Evolutionary conservation across 2,113 vertebrate genomes (phyloP), one percentile per base, ranked within the genome.

Genomic region (Condylura cristata): DNA sequence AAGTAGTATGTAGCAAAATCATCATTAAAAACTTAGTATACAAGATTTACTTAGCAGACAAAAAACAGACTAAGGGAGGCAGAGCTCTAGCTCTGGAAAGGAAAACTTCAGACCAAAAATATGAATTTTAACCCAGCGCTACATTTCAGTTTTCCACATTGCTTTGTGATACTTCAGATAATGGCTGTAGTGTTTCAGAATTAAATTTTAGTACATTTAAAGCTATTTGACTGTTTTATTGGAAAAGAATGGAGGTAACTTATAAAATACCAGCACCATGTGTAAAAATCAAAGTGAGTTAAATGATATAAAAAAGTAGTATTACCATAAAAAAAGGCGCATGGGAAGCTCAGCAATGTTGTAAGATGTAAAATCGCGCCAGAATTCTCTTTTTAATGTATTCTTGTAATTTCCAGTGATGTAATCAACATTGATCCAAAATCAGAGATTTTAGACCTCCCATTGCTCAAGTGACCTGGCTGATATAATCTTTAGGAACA

Each of bases 171-270:
- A 44, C 18, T 8, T 76, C 56, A 86, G 46, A 71, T 65, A 78
- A 71, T 39, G 39, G 68, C 22, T 39, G 72, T 4, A n/a, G 30
- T 71, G 14, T 34, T 8, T 6, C 48, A 30, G 83, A 92, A 74
- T 53, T 74, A 79, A 82, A 44, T 82, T 74, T 51, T 70, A 56
- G 34, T 13, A 63, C 9, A 92, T 37, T 75, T 46, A 53, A 89
- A 87, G 65, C 44, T 84, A 81, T 74, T 79, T 93, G 48, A 14
- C 56, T 93, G 14, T 58, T 84, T 90, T 79, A 58, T 75, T 90
- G 79, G 32, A 63, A 91, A 71, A 9, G 44, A 41, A 80, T 61
- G 11, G 13, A 70, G 18, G 13, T 46, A 70, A 41, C 37, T 61
- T 93, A 93, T 53, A 78, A 89, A 92, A 80, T 48, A 61, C 11